Percentiles rank a stretch among this genome's conserved stretches.
These are phyloP conservation scores for Perccottus glenii DNA, from an alignment of 2,113 vertebrate species.

Conservation along the genomic window DNA sequence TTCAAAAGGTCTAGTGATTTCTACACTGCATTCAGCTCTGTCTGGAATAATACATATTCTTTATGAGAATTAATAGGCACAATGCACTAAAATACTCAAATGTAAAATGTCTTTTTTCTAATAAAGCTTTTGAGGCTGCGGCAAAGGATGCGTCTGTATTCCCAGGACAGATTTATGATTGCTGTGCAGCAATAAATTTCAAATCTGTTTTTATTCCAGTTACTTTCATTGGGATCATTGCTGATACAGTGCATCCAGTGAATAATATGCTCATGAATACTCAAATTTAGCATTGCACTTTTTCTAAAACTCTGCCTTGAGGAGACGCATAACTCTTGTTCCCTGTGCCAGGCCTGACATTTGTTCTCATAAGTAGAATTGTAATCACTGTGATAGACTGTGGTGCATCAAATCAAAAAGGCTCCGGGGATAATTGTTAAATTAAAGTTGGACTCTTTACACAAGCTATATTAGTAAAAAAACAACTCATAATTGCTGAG, in stretches of 20 bases:
- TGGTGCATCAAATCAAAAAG: slow-evolving; percentile 40
- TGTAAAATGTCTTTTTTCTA: slow-evolving; percentile 65
- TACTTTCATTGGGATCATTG: slow-evolving; percentile 72
- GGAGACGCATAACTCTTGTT: slow-evolving; percentile 30
- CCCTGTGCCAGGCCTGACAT: slow-evolving; percentile 4
- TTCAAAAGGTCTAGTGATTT: slow-evolving; percentile 57
- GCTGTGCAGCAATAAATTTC: slow-evolving; percentile 69
- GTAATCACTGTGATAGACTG: slow-evolving; percentile 57
- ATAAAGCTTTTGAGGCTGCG: slow-evolving; percentile 75
- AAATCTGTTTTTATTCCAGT: slow-evolving; percentile 75
- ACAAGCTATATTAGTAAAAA: slow-evolving; percentile 16
- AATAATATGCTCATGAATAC: slow-evolving; percentile 69
- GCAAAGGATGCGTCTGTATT: slow-evolving; percentile 62
- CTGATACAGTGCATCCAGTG: slow-evolving; percentile 64
- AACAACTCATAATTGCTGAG: not conserved
- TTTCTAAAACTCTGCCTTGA: slow-evolving; percentile 31
- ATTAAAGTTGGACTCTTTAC: slow-evolving; percentile 43
- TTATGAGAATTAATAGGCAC: slow-evolving; percentile 74
- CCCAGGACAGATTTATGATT: slow-evolving; percentile 71
- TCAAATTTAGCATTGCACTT: slow-evolving; percentile 56
- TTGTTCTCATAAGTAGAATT: slow-evolving; percentile 35
- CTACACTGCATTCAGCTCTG: slow-evolving; percentile 34
- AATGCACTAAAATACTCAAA: slow-evolving; percentile 69
- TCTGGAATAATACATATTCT: slow-evolving; percentile 76
- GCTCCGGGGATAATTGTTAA: slow-evolving; percentile 62